phyloP scores from a whole-genome alignment of 2,113 vertebrate species.

The Saguinus imperator region DNA sequence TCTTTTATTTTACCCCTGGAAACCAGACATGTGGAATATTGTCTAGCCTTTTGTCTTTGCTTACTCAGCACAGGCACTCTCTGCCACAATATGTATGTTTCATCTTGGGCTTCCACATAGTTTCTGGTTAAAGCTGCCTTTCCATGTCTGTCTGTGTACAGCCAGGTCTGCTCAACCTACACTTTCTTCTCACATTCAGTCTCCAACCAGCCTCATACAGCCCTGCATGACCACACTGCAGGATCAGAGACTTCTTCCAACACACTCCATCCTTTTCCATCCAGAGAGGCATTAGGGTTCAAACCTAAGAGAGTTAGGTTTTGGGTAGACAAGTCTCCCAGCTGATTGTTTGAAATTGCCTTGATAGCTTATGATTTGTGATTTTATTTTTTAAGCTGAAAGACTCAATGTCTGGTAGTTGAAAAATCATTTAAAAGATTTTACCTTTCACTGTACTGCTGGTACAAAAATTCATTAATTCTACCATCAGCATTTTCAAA shows the following conservation, averaged over 20 bases:
- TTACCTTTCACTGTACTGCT: neutral
- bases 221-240: too few species aligned
- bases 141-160: neutral
- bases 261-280: neutral
- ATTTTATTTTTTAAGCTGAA: neutral
- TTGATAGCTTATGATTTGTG: neutral
- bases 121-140: neutral
- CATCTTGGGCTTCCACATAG: neutral
- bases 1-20: neutral
- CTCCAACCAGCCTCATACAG: neutral
- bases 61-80: neutral
- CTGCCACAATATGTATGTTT: neutral
- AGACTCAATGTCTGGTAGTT: neutral
- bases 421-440: neutral
- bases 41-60: neutral
- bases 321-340: neutral
- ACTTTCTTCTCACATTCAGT: neutral
- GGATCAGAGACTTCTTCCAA: neutral
- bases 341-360: neutral
- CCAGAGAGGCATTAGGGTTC: neutral
- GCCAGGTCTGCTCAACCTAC: neutral
- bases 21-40: neutral
- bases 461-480: neutral
- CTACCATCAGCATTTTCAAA: neutral
- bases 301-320: neutral